Conservation (phyloP, 2,888 invertebrate genomes). For the Nomada ruficornis region DNA sequence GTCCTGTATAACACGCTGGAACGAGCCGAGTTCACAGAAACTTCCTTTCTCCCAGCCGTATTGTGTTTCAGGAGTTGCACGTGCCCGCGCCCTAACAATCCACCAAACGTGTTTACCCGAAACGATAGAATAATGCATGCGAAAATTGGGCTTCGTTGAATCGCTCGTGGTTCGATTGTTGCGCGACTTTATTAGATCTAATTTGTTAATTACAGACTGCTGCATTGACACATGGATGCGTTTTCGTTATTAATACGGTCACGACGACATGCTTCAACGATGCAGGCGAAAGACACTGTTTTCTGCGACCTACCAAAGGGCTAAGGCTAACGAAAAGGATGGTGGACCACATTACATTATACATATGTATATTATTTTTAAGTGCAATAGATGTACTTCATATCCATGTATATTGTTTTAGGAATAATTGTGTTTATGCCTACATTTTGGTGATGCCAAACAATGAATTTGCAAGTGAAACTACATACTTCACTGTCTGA, state of each 20-base stretch:
- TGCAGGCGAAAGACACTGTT: not conserved
- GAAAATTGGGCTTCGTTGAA: conserved; percentile 34
- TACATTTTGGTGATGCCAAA: no score
- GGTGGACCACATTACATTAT: no score
- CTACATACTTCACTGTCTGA: no score
- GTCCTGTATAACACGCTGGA: conserved; percentile 67
- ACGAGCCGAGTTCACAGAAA: conserved; percentile 68
- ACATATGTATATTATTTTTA: no score
- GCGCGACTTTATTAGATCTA: not conserved
- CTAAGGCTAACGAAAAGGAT: no score
- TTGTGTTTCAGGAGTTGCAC: conserved; percentile 59
- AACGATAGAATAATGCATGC: conserved; percentile 48
- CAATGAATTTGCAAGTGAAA: no score
- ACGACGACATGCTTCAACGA: not conserved
- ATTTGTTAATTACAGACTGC: no score
- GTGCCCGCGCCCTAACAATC: conserved; percentile 21
- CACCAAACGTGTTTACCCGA: conserved; percentile 46
- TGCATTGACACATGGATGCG: no score
- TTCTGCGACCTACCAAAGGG: not conserved
- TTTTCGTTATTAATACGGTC: no score
- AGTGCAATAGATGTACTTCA: no score
- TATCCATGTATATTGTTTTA: no score
- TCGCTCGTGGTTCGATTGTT: conserved; percentile 22
- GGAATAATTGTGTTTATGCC: no score
- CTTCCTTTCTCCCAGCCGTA: conserved; percentile 52